These are phyloP conservation scores for Sylvicola cinctus DNA, from an alignment of 2,888 invertebrate genomes.

Conservation along the genomic window DNA sequence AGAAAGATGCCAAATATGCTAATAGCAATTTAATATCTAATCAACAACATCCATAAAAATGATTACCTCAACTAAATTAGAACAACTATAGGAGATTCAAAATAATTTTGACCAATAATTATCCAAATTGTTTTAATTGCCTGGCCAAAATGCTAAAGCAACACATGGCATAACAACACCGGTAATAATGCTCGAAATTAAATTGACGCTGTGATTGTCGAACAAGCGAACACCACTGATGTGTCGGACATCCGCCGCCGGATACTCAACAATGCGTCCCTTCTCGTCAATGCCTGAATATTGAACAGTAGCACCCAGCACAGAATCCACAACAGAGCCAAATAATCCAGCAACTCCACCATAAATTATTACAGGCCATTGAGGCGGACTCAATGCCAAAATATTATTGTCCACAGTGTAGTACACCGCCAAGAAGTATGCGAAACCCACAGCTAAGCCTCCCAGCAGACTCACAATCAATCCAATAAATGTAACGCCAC, in stretches of 20 bases:
- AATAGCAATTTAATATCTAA: too few relatives aligned
- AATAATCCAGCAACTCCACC: conserved; percentile 55
- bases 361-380: conserved; percentile 58
- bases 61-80: too few relatives aligned
- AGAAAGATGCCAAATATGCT: too few relatives aligned
- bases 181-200: conserved; percentile 56
- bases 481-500: conserved; percentile 51
- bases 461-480: conserved; percentile 29
- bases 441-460: conserved; percentile 41
- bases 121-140: too few relatives aligned
- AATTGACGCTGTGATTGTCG: conserved; percentile 77
- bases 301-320: conserved; percentile 68
- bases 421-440: conserved; percentile 44
- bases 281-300: conserved; percentile 59
- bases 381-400: conserved; percentile 39
- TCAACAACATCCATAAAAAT: too few relatives aligned
- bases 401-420: conserved; percentile 37
- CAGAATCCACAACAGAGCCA: conserved; percentile 65
- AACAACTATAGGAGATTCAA: too few relatives aligned
- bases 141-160: conserved; percentile 33
- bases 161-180: conserved; percentile 48
- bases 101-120: too few relatives aligned
- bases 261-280: conserved; percentile 49
- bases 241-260: conserved; percentile 45
- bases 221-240: conserved; percentile 56